Evolutionary conservation across 53 echinoderm and acorn worm genomes (phyloP), one percentile per base, ranked within the genome.

Genomic region (Patiria pectinifera): DNA sequence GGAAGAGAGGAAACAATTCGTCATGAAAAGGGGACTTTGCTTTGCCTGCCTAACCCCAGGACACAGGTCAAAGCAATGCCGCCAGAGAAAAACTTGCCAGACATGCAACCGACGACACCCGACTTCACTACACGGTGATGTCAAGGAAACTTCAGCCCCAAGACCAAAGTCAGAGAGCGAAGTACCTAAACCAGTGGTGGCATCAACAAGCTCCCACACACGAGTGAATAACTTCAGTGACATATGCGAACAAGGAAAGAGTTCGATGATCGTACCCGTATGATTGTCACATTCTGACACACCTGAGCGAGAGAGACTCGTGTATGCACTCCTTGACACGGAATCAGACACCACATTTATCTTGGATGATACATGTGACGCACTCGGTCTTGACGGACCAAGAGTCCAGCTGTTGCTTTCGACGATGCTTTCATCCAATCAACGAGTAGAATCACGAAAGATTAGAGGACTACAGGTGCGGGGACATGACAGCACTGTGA

Each of bases 271-370:
- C 53, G 87, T 53, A 12, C 92, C 92, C 2, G 85, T 92, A 49
- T 92, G 85, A 62, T 47, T 84, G 21, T 92, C 92, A 59, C 92
- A 92, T 25, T 25, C 24, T 18, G 62, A 92, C 53, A 77, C 4
- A 1, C 91, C 92, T n/a, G 23, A 78, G 7, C 46, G 14, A 45
- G 92, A 92, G 78, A 69, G 83, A 23, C 81, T 95, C 3, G 87
- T 87, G n/a, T 94, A 94, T 70, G 94, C 92, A 45, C 84, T 94
- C 13, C 43, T 94, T n/a, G 94, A 94, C 75, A 92, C 94, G 25
- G 89, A 92, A 49, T 92, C 94, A 2, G 92, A 94, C 78, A 92
- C 92, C 24, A 93, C 95, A 25, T 95, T 95, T 71, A 88, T 93
- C 59, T 59, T 93, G 23, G 89, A 94, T 43, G 61, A 78, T 76